Conservation (phyloP, 1,140 invertebrate species). For the Mactra quadrangularis region DNA sequence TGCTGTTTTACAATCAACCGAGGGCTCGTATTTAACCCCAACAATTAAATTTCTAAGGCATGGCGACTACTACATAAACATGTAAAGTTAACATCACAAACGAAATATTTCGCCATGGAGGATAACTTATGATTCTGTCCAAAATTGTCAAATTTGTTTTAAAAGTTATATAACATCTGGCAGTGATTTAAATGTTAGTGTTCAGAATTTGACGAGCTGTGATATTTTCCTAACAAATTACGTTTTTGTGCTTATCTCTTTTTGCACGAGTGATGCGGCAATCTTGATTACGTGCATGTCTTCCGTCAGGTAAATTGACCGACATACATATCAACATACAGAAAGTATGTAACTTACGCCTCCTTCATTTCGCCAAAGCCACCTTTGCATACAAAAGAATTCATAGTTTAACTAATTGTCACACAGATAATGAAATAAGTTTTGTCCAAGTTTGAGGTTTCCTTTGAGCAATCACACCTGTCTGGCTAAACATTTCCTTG, state of each 20-base stretch:
- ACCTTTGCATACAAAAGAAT: too few species aligned
- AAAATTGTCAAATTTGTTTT: slow-evolving; percentile 1
- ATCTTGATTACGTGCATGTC: too few species aligned
- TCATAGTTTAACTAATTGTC: too few species aligned
- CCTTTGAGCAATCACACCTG: too few species aligned
- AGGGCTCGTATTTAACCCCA: slow-evolving; percentile 19
- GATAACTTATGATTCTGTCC: slow-evolving; percentile 28
- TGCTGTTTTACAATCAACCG: slow-evolving; percentile 4
- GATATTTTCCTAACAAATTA: slow-evolving; percentile 1
- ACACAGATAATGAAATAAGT: too few species aligned
- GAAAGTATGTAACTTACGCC: too few species aligned
- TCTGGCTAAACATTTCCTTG: too few species aligned
- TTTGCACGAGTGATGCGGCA: too few species aligned
- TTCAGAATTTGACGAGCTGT: neutral
- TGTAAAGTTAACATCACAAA: slow-evolving; percentile 4
- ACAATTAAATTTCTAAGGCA: neutral
- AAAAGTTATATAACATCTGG: slow-evolving; percentile 2
- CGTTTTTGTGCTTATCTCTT: neutral
- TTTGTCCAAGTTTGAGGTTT: too few species aligned
- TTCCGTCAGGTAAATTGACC: too few species aligned
- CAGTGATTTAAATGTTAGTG: slow-evolving; percentile 6
- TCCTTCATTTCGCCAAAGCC: too few species aligned
- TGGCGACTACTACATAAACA: neutral
- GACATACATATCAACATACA: too few species aligned
- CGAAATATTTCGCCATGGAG: slow-evolving; percentile 6